These are phyloP conservation scores for Temnothorax nylanderi DNA, from an alignment of 1,140 invertebrate species.

Conservation along the genomic window DNA sequence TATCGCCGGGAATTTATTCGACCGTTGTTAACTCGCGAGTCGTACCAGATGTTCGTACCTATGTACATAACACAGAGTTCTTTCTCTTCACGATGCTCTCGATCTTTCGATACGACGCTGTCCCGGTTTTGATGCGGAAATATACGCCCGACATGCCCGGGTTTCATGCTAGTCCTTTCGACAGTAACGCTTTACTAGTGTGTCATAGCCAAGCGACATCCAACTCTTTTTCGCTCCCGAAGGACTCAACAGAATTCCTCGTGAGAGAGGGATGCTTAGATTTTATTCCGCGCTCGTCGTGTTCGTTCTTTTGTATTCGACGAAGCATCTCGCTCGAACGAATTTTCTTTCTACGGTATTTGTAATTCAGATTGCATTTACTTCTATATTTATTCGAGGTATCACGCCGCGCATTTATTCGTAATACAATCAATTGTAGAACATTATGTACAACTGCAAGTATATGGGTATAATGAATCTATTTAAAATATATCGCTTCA, in stretches of 20 bases:
- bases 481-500: not conserved
- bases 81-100: constrained; percentile 39
- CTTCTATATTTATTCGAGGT: not conserved
- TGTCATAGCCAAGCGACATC: constrained; percentile 19
- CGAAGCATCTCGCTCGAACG: not conserved
- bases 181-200: constrained; percentile 33
- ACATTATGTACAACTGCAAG: not conserved
- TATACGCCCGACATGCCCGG: constrained; percentile 24
- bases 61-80: constrained; percentile 32
- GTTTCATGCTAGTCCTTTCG: not conserved
- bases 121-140: constrained; percentile 36
- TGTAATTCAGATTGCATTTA: constrained; percentile 24
- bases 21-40: constrained; percentile 46
- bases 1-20: constrained; percentile 59
- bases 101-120: constrained; percentile 40
- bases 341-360: constrained; percentile 2
- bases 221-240: constrained; percentile 4
- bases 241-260: constrained; percentile 14
- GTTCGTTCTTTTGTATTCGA: constrained; percentile 9
- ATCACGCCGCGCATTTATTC: not conserved
- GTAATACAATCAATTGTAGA: constrained; percentile 17
- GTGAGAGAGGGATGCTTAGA: constrained; percentile 39
- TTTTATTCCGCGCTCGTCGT: constrained; percentile 22
- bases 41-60: constrained; percentile 37
- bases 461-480: not conserved